A percentile compares a stretch with the other conserved stretches of the same genome.
Conservation (phyloP, 2,797 vertebrate genomes). For the Chromobotia macracanthus region DNA sequence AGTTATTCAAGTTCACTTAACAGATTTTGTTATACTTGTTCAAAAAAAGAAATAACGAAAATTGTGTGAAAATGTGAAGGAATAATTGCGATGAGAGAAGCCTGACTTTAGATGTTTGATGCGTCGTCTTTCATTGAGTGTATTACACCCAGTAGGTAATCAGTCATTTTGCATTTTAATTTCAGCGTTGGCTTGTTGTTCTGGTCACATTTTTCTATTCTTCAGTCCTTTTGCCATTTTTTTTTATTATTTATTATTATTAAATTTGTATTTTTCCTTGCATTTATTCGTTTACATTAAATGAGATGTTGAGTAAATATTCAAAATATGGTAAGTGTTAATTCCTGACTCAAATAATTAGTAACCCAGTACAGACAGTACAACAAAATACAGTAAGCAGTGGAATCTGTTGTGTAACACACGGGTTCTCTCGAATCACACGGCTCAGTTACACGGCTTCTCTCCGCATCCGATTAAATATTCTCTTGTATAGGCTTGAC, state of each 20-base stretch:
- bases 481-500: background rate
- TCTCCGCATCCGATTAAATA: background rate
- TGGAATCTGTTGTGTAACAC: conserved; percentile 32
- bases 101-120: background rate
- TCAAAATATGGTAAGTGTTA: background rate
- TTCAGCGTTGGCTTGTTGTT: background rate
- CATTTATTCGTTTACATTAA: background rate
- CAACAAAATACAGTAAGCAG: background rate
- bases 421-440: background rate
- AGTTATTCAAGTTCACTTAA: background rate
- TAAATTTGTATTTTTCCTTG: no score
- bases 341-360: background rate
- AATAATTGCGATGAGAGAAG: background rate
- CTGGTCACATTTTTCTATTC: background rate
- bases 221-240: no score
- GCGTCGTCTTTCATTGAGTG: background rate
- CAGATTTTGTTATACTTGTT: background rate
- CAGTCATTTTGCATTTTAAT: background rate
- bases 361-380: background rate
- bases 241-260: no score
- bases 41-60: background rate
- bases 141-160: background rate
- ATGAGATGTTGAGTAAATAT: no score
- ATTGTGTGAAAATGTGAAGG: no score
- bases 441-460: background rate